phyloP scores from a whole-genome alignment of 1,140 invertebrate genomes.

The Pseudobourletiella spinata region DNA sequence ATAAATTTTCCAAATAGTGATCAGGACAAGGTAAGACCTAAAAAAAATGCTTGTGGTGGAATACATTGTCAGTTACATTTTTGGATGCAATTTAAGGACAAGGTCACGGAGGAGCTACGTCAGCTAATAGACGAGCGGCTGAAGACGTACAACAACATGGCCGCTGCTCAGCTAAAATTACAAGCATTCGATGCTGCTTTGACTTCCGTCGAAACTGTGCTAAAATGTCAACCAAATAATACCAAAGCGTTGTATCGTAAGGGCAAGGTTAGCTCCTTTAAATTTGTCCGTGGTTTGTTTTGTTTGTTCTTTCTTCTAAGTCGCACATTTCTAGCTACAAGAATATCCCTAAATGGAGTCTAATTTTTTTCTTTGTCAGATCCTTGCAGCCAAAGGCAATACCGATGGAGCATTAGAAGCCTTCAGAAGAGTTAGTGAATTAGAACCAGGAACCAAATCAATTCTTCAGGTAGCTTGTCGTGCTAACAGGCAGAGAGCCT shows the following conservation, averaged over 20 bases:
- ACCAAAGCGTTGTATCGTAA: conserved; percentile 82
- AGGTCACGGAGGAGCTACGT: conserved; percentile 37
- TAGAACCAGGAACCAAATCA: conserved; percentile 50
- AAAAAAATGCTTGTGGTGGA: no score
- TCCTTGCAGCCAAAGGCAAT: conserved; percentile 53
- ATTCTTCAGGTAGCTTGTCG: conserved; percentile 40
- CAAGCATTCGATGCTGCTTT: conserved; percentile 71
- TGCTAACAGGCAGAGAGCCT: no score
- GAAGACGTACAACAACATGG: conserved; percentile 80
- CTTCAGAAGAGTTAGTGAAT: conserved; percentile 49
- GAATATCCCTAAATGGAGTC: no score
- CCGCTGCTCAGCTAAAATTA: conserved; percentile 76
- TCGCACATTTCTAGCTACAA: neutral
- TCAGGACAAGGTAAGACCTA: conserved; percentile 13
- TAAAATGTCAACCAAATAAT: conserved; percentile 73
- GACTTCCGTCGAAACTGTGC: conserved; percentile 65
- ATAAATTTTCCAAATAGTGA: conserved; percentile 37
- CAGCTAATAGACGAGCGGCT: conserved; percentile 62
- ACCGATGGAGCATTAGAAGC: conserved; percentile 50
- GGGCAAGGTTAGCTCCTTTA: conserved; percentile 51
- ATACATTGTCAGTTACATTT: no score
- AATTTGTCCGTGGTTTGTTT: neutral
- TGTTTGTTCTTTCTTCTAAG: neutral
- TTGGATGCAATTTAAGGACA: conserved; percentile 5
- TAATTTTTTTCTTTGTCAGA: conserved; percentile 43